Evolutionary conservation across 2,797 vertebrate species (phyloP).

Genomic region (Botia kubotai): DNA sequence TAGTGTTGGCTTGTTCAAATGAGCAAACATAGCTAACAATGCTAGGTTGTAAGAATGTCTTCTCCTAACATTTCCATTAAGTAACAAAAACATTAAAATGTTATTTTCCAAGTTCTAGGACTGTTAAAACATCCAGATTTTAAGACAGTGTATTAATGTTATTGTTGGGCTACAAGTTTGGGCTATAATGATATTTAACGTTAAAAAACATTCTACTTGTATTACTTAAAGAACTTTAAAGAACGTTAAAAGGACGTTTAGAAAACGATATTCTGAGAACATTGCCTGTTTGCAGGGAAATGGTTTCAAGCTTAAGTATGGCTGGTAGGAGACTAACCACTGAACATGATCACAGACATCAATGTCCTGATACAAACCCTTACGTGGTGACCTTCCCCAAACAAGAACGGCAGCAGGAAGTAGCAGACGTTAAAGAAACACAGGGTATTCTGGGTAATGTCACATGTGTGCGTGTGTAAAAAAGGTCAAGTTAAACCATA

Average conservation of each 20-base stretch:
- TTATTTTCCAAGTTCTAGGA: too few relatives aligned
- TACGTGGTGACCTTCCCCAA: background rate
- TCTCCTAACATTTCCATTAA: too few relatives aligned
- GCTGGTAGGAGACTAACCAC: conserved; percentile 12
- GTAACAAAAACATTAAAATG: too few relatives aligned
- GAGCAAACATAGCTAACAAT: background rate
- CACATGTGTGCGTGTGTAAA: conserved; percentile 33
- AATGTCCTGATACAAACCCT: conserved; percentile 1
- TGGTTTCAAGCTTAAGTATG: conserved; percentile 17
- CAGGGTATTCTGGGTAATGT: conserved; percentile 4
- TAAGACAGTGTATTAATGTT: too few relatives aligned
- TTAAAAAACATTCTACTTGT: too few relatives aligned
- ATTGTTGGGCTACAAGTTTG: too few relatives aligned
- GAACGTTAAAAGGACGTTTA: too few relatives aligned
- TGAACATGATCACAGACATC: background rate
- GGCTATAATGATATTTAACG: too few relatives aligned
- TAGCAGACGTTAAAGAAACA: background rate
- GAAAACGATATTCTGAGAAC: too few relatives aligned
- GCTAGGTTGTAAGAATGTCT: too few relatives aligned
- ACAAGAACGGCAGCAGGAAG: background rate
- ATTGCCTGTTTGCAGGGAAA: background rate
- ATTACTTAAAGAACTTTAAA: too few relatives aligned
- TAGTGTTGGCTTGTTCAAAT: conserved; percentile 2
- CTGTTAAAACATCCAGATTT: too few relatives aligned
- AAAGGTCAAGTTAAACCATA: background rate